Conservation (phyloP, 2,113 vertebrate species). For the Melanerpes aurifrons region DNA sequence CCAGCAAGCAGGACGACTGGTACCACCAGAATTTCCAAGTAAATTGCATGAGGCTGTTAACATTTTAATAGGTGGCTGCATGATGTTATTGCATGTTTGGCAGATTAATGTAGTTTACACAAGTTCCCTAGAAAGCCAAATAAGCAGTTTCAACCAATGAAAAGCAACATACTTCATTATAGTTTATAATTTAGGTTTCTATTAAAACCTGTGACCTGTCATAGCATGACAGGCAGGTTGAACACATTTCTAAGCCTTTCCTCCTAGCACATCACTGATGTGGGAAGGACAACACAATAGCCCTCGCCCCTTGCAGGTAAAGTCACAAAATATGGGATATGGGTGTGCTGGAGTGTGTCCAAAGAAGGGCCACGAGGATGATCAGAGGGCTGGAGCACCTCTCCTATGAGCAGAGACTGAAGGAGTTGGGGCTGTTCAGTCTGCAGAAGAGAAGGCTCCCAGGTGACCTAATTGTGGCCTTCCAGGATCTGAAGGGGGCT, state of each 20-base stretch:
- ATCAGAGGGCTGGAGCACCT: too few species aligned
- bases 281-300: not conserved
- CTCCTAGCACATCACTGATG: not conserved
- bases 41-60: conserved; percentile 31
- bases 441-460: too few species aligned
- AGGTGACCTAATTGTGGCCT: too few species aligned
- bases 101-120: conserved; percentile 27
- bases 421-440: too few species aligned
- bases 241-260: not conserved
- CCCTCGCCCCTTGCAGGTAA: not conserved
- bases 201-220: not conserved
- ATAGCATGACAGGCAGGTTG: not conserved
- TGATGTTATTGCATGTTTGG: not conserved
- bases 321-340: too few species aligned
- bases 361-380: too few species aligned
- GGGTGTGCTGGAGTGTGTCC: too few species aligned
- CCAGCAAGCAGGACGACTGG: not conserved
- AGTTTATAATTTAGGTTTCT: not conserved
- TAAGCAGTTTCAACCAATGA: not conserved
- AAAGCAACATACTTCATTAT: not conserved
- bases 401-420: too few species aligned
- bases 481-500: too few species aligned
- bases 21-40: not conserved
- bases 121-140: not conserved
- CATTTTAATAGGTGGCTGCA: conserved; percentile 16